These are phyloP conservation scores for Brachirus orientalis DNA, from an alignment of 2,113 vertebrate genomes.

Conservation along the genomic window DNA sequence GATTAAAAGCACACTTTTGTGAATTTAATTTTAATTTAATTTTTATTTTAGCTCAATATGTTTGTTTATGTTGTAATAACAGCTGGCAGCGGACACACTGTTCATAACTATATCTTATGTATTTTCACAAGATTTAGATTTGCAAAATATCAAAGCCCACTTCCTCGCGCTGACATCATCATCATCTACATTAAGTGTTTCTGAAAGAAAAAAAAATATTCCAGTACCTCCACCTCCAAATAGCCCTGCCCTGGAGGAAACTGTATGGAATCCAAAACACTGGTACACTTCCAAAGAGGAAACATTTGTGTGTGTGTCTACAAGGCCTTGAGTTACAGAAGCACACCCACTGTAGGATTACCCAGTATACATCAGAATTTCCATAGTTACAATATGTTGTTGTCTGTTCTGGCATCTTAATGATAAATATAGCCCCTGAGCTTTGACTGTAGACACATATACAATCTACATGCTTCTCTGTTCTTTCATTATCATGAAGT, in stretches of 20 bases:
- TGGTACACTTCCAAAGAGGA: conserved; percentile 53
- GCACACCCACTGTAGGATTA: conserved; percentile 63
- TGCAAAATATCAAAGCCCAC: conserved; percentile 47
- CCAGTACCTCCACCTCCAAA: conserved; percentile 51
- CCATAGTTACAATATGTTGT: conserved; percentile 51
- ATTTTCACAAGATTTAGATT: conserved; percentile 67
- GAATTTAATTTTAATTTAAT: no score
- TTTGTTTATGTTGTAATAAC: conserved; percentile 40
- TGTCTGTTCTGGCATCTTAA: conserved; percentile 29
- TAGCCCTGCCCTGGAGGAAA: conserved; percentile 52
- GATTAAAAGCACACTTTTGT: not conserved
- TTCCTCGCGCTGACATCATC: conserved; percentile 33
- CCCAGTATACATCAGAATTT: conserved; percentile 51
- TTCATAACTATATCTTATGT: conserved; percentile 56
- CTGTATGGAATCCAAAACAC: conserved; percentile 48
- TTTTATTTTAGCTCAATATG: conserved; percentile 11
- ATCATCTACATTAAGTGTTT: conserved; percentile 31
- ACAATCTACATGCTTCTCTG: conserved; percentile 18
- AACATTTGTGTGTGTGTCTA: conserved; percentile 50
- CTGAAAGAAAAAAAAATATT: conserved; percentile 38
- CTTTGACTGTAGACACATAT: conserved; percentile 13
- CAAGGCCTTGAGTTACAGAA: conserved; percentile 50
- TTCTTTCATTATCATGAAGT: conserved; percentile 51
- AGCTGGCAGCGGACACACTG: conserved; percentile 48
- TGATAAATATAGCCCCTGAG: conserved; percentile 65